Evolutionary conservation across 2,113 vertebrate species (phyloP), one percentile per base, ranked within the genome.

Genomic region (Eulemur macaco): DNA sequence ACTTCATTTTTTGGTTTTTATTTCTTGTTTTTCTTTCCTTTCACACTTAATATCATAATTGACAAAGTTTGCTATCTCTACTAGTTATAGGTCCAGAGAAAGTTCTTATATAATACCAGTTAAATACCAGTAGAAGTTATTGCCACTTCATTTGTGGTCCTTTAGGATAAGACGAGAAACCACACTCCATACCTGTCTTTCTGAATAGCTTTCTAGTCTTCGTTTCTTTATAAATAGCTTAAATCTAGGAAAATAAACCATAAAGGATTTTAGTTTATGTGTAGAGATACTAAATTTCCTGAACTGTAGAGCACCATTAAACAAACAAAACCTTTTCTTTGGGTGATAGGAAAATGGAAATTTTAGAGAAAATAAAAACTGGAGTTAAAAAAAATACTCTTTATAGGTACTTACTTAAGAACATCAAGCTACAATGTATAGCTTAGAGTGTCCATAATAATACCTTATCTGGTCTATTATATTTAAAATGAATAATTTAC

Each of bases 401-500:
- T 66, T 83, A 47, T 66, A 69, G 52, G 39, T 63, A 69, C 60
- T 74, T 71, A 87, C 45, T 92, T 89, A 89, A 85, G 64, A 80
- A 42, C 2, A 68, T 74, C 34, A 95, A 10, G 2, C 21, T 68
- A 18, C 8, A 66, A 6, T 80, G 11, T 81, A 39, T 86, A 47
- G 56, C 23, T 85, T 80, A 66, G 29, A 76, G 47, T 80, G 12
- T 84, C 42, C 63, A 47, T 94, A 89, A 88, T 86, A 96, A 63
- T 15, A 87, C n/a, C 15, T 77, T 47, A 39, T 71, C 18, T 83
- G 13, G n/a, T 83, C 31, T 58, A 0, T 89, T 96, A 56, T 50
- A 64, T 95, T 80, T 71, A 73, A 89, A 92, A 52, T 92, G 25
- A 89, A n/a, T 93, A 71, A 85, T 92, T 86, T 96, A 91, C 17